These are phyloP conservation scores for Aleiodes alternator DNA, from an alignment of 2,888 invertebrate species.

Conservation along the genomic window DNA sequence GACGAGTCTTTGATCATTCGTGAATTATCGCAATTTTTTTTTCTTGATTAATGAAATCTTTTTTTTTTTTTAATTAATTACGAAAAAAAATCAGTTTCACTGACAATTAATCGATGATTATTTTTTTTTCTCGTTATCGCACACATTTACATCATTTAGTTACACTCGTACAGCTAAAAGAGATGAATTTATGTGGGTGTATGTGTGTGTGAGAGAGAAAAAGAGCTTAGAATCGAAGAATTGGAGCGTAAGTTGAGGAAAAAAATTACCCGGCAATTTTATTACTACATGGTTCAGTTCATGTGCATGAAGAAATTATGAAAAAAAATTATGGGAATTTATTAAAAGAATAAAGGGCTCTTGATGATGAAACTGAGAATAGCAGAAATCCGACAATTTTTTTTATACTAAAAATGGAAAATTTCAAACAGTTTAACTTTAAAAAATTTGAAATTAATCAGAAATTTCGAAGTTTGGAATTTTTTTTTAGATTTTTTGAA, in stretches of 20 bases:
- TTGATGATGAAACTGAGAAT: too few species aligned
- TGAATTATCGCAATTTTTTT: conserved; percentile 5
- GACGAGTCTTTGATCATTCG: conserved; percentile 12
- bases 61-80: background rate
- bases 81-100: conserved; percentile 11
- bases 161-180: conserved; percentile 10
- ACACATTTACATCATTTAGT: conserved; percentile 17
- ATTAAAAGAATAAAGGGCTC: too few species aligned
- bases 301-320: too few species aligned
- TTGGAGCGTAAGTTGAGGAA: background rate
- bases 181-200: conserved; percentile 1
- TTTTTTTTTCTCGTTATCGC: conserved; percentile 1
- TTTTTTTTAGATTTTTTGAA: too few species aligned
- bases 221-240: conserved; percentile 21
- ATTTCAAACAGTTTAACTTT: too few species aligned
- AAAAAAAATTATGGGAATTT: too few species aligned
- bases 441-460: too few species aligned
- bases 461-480: too few species aligned
- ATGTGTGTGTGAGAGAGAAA: background rate
- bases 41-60: background rate
- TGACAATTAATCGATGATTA: conserved; percentile 30
- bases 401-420: too few species aligned
- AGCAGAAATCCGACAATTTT: too few species aligned
- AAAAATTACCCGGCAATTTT: conserved; percentile 1
- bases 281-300: background rate